Percentiles rank a stretch among this genome's conserved stretches.
Conservation (phyloP, 2,113 vertebrate species). For the Pica pica region DNA sequence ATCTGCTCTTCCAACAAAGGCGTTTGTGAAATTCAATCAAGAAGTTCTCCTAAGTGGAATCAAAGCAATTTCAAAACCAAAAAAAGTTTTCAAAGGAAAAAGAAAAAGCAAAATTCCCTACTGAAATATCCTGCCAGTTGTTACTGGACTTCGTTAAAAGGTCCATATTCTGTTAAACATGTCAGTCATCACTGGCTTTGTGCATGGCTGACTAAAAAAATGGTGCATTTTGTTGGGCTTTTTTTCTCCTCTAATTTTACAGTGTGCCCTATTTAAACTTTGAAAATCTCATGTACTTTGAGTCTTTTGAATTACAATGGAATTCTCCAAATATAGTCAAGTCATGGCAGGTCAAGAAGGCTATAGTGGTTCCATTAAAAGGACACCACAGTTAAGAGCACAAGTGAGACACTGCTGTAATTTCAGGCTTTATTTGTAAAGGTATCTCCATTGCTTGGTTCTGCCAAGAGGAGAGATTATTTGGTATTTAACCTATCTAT, state of each 20-base stretch:
- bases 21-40: background rate
- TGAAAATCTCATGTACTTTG: background rate
- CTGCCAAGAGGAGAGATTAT: background rate
- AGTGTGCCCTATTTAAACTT: background rate
- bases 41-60: background rate
- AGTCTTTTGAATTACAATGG: background rate
- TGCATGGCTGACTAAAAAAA: background rate
- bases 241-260: background rate
- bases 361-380: background rate
- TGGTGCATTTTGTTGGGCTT: background rate
- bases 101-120: background rate
- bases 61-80: background rate
- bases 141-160: background rate
- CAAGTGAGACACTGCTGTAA: background rate
- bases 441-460: background rate
- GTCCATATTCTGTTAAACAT: background rate
- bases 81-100: background rate
- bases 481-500: background rate
- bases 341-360: background rate
- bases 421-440: background rate
- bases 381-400: background rate
- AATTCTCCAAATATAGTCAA: background rate
- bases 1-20: background rate
- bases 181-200: background rate
- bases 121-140: background rate